Evolutionary conservation across 2,888 invertebrate species (phyloP), one percentile per base, ranked within the genome.

Genomic region (Camptogramma bilineatum): DNA sequence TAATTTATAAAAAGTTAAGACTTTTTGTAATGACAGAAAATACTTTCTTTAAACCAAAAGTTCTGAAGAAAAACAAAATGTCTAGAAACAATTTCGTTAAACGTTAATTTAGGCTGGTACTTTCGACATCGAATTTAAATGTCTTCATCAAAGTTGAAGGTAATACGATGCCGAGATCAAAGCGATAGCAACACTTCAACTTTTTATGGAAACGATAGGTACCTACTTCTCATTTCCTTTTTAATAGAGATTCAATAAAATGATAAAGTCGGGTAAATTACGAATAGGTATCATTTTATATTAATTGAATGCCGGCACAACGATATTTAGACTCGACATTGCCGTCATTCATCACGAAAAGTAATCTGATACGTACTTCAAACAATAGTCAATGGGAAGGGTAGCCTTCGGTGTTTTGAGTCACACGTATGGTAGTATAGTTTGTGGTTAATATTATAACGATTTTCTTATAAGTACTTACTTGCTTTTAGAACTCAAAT

Each of bases 181-280:
- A 86, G 83, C 73, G 84, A 84, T 85, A 84, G 73, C 77, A 76
- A 66, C 78, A 79, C 79, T 83, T 83, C 78, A 81, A 82, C 78
- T 82, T 83, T 84, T 79, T 82, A 66, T 79, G 76, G 74, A 80
- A 83, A 75, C 80, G 81, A 80, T 83, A 44, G 24, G 28, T 46
- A 82, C 78, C 82, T 84, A 83, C 82, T 83, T 78, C 81, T 84
- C 78, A 85, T 83, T 83, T 85, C 83, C 82, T 81, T 82, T 84
- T 83, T 83, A 81, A 81, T 80, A 78, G 78, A 78, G 82, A 84
- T 86, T 83, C 82, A 84, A 85, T 86, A 84, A 79, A 79, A 73
- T 74, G 84, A 84, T 86, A 86, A 79, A 77, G 74, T 77, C 73
- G 72, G 68, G 65, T 73, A 73, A 75, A 69, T 76, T 76, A 75